Evolutionary conservation across 92 coral and sea anemone genomes (phyloP), one percentile per base, ranked within the genome.

Genomic region (Pocillopora meandrina): DNA sequence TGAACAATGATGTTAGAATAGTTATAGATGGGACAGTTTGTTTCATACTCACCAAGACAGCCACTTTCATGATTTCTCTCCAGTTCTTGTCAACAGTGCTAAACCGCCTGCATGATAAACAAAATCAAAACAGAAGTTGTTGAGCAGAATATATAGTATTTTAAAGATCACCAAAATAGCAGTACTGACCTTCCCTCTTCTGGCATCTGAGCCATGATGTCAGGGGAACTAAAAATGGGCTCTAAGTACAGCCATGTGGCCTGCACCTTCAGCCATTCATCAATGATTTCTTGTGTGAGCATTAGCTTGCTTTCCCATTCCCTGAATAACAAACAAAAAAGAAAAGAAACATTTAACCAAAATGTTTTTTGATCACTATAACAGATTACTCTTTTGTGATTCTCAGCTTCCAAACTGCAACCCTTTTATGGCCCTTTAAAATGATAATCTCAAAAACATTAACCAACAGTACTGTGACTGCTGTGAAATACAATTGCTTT

Each of bases 191-290:
- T 90, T 90, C 99, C 99, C 74, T 96, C 99, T 78, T 96, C 99
- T 5, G 99, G 99, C 99, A 96, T 96, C 86, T 96, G 99, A 1
- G 99, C 99, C 99, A 96, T 96, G 87, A 96, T 96, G 61, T 96
- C 99, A 74, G 99, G 99, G 12, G 98, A 95, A 82, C 99, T 96
- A 71, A 96, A 96, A 92, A 96, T 96, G 3, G 99, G 99, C 72
- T 96, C 99, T 59, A 96, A 64, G 85, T 96, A 96, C 78, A 96
- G 88, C 99, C 99, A 96, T 65, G 99, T 96, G 15, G 99, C 99
- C 82, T 96, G 99, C 49, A 96, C 99, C 59, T 96, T 96, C 56
- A 96, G 90, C 99, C 99, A 96, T 75, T 96, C 99, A 75, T 96
- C 99, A 74, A 94, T 90, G 79, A 96, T 94, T 85, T 96, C 99